Evolutionary conservation across 2,888 invertebrate species (phyloP).

Genomic region (Ptychoptera contaminata): DNA sequence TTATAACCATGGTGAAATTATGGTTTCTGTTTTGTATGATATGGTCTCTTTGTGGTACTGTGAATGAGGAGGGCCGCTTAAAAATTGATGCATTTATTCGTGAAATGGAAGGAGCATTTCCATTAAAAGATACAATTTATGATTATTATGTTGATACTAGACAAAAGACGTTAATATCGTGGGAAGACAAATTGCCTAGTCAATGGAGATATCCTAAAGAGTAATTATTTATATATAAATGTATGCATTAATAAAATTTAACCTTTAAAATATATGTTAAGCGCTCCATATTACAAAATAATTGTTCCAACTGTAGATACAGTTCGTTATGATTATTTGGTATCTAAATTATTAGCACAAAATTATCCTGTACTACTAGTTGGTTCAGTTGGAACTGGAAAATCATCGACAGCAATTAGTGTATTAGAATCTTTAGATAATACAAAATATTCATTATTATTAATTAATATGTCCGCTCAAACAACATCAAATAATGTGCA

Average conservation of each 20-base stretch:
- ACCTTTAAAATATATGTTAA: slow-evolving; percentile 24
- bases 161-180: slow-evolving; percentile 50
- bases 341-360: slow-evolving; percentile 44
- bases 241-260: neutral
- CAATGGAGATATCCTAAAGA: slow-evolving; percentile 46
- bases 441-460: slow-evolving; percentile 44
- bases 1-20: slow-evolving; percentile 45
- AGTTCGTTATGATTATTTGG: slow-evolving; percentile 62
- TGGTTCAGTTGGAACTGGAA: slow-evolving; percentile 77
- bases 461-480: slow-evolving; percentile 75
- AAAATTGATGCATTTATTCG: slow-evolving; percentile 67
- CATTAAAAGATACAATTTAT: slow-evolving; percentile 73
- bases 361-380: slow-evolving; percentile 60
- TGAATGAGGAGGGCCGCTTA: slow-evolving; percentile 60
- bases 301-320: slow-evolving; percentile 80
- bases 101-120: slow-evolving; percentile 65
- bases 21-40: slow-evolving; percentile 63
- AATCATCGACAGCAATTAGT: slow-evolving; percentile 62
- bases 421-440: slow-evolving; percentile 40
- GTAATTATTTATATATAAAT: slow-evolving; percentile 12
- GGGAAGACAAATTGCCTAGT: slow-evolving; percentile 63
- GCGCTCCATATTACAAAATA: slow-evolving; percentile 66
- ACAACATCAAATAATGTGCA: slow-evolving; percentile 74
- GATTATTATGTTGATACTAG: slow-evolving; percentile 77
- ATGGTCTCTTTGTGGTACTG: slow-evolving; percentile 73